Evolutionary conservation across 2,113 vertebrate genomes (phyloP), one percentile per base, ranked within the genome.

Genomic region (Mungos mungo): DNA sequence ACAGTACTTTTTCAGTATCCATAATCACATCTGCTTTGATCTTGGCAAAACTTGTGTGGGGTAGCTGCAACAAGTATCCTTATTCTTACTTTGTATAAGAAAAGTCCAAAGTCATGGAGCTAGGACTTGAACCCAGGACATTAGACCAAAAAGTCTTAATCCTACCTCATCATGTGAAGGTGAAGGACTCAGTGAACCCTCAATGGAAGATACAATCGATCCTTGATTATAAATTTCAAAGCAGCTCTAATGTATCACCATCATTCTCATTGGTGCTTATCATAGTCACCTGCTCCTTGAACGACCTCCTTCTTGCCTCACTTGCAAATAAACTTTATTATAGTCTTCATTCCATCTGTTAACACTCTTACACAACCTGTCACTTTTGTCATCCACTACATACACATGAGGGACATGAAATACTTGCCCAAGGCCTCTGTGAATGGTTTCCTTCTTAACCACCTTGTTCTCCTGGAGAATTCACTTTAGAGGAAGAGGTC

Each of bases 1-100:
- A 81, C 3, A 35, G 60, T 6, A 41, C 74, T 52, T 72, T 18
- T 60, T 54, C 83, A 23, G 18, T 74, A 83, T 72, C 45, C 21
- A 41, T 86, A 35, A 83, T 89, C 33, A 54, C 23, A 74, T 72
- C 52, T 80, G 65, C 41, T 93, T 96, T 86, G 54, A 96, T 79
- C n/a, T 92, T 83, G 54, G 57, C 83, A 87, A 82, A 96, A 92
- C 68, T 23, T 60, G 0, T 74, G 50, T 88, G 77, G n/a, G 35
- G 23, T 33, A 50, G 18, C 52, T 81, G 2, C 50, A 41, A 76
- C n/a, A 41, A 45, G 29, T 38, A 95, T 63, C 38, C 63, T 65
- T 87, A 29, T 85, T 93, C 35, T 90, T 52, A 82, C n/a, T 95
- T 84, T 79, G 86, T 14, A 5, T 76, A 89, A 83, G 25, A 81